Evolutionary conservation across 2,797 vertebrate genomes (phyloP).

Genomic region (Tympanoctomys barrerae): DNA sequence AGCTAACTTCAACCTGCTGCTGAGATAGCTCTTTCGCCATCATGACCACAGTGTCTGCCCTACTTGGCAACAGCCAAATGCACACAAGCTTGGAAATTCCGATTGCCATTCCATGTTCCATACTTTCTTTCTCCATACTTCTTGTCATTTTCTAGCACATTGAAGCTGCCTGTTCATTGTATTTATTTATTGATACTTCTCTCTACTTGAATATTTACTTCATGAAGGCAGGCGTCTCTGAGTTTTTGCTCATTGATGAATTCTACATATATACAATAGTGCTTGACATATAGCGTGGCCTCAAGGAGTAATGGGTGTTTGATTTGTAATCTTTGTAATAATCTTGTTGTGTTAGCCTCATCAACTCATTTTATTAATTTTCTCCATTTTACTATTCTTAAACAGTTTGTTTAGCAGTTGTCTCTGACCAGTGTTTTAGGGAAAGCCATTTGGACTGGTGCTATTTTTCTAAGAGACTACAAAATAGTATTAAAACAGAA

Average conservation of each 20-base stretch:
- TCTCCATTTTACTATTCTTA: neutral
- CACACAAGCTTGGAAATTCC: neutral
- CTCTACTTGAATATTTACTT: neutral
- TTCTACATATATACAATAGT: neutral
- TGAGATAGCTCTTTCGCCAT: neutral
- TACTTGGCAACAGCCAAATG: neutral
- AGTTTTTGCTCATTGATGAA: neutral
- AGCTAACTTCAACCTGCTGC: neutral
- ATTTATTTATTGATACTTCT: neutral
- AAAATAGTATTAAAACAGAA: too few relatives aligned
- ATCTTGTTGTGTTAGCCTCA: neutral
- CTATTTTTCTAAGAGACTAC: neutral
- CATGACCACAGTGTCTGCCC: neutral
- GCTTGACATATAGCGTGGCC: neutral
- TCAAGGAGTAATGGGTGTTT: neutral
- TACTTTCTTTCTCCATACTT: neutral
- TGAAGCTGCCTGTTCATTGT: neutral
- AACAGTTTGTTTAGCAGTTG: neutral
- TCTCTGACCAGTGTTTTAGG: neutral
- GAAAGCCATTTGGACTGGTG: neutral
- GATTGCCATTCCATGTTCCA: neutral
- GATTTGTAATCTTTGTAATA: neutral
- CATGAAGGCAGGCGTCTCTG: neutral
- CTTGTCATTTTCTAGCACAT: neutral
- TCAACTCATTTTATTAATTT: neutral